Evolutionary conservation across 2,888 invertebrate genomes (phyloP).

Genomic region (Nymphalis c-album): DNA sequence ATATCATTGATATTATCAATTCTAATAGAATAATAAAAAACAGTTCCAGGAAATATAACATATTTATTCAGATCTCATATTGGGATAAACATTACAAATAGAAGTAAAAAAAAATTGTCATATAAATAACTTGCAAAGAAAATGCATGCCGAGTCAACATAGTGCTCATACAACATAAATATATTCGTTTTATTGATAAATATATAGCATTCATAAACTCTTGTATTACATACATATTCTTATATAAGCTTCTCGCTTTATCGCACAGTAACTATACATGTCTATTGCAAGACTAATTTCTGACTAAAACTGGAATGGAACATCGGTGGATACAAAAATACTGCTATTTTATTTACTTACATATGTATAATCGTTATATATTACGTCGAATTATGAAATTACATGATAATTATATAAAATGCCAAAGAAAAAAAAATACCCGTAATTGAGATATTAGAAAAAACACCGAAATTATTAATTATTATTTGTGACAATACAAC

Average conservation of each 20-base stretch:
- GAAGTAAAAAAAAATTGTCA: conserved; percentile 45
- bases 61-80: conserved; percentile 66
- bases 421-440: background rate
- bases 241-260: conserved; percentile 38
- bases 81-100: conserved; percentile 47
- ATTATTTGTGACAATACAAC: conserved; percentile 32
- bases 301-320: conserved; percentile 51
- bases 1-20: no score
- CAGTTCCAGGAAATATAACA: conserved; percentile 52
- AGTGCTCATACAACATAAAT: conserved; percentile 45
- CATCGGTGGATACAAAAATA: conserved; percentile 63
- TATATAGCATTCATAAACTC: conserved; percentile 39
- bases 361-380: no score
- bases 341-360: conserved; percentile 38
- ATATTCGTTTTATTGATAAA: conserved; percentile 23
- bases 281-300: conserved; percentile 30
- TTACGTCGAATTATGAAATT: background rate
- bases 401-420: background rate
- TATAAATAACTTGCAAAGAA: conserved; percentile 56
- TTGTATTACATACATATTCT: conserved; percentile 13
- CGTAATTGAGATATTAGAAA: background rate
- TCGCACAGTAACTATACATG: conserved; percentile 55
- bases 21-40: conserved; percentile 27
- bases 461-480: conserved; percentile 4
- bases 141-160: conserved; percentile 66